A percentile compares a stretch with the other conserved stretches of the same genome.
phyloP scores from a whole-genome alignment of 2,797 vertebrate species.

The Trematomus bernacchii region DNA sequence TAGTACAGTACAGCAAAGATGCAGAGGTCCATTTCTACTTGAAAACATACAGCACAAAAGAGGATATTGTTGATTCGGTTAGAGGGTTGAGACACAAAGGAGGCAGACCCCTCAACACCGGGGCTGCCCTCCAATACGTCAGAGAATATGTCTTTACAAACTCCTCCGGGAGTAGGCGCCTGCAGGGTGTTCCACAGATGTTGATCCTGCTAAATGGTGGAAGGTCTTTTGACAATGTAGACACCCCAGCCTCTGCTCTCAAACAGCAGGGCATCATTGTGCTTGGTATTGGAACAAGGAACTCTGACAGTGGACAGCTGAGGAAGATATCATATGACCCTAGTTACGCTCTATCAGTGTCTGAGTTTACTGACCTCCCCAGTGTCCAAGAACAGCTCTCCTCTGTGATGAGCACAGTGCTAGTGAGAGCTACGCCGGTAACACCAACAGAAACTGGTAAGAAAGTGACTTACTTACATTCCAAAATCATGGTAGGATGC shows the following conservation, averaged over 20 bases:
- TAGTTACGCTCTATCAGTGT: slow-evolving; percentile 25
- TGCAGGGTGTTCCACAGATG: too few species aligned
- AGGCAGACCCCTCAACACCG: too few species aligned
- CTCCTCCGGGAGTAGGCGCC: too few species aligned
- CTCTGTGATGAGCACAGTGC: slow-evolving; percentile 50
- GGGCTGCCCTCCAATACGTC: too few species aligned
- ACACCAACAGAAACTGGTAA: slow-evolving; percentile 68
- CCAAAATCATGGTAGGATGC: neutral
- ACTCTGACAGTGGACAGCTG: slow-evolving; percentile 64
- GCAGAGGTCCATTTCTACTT: slow-evolving; percentile 46
- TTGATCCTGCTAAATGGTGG: slow-evolving; percentile 64
- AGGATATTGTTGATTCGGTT: too few species aligned
- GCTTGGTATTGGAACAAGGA: slow-evolving; percentile 66
- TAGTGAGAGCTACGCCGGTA: slow-evolving; percentile 16
- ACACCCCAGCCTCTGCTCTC: slow-evolving; percentile 48
- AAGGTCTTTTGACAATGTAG: slow-evolving; percentile 66
- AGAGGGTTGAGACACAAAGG: too few species aligned
- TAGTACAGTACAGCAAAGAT: slow-evolving; percentile 75
- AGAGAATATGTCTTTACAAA: too few species aligned
- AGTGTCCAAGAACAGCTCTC: slow-evolving; percentile 47
- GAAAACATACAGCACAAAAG: too few species aligned
- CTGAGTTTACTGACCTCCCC: slow-evolving; percentile 48
- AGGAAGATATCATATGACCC: slow-evolving; percentile 60
- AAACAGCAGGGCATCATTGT: slow-evolving; percentile 49
- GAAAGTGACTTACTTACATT: slow-evolving; percentile 8